A percentile compares a stretch with the other conserved stretches of the same genome.
Conservation (phyloP, 2,888 invertebrate species). For the Cataglyphis cursor region DNA sequence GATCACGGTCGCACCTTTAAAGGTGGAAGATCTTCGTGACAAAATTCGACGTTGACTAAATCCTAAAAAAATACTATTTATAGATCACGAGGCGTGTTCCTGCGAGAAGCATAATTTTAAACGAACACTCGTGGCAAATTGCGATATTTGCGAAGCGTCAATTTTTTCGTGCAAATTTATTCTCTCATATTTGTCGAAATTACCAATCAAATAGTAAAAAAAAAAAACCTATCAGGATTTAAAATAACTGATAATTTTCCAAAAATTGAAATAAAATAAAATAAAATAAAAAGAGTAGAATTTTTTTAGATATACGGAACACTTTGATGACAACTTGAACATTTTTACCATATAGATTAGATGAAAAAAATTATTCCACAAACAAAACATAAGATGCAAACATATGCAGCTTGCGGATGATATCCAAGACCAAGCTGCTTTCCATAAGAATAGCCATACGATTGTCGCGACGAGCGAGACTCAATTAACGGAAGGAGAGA, state of each 20-base stretch:
- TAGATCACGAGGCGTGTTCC: neutral
- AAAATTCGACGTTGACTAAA: neutral
- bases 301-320: neutral
- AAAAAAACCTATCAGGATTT: neutral
- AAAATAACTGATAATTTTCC: neutral
- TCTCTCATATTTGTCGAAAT: neutral
- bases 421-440: constrained; percentile 68
- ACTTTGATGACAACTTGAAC: neutral
- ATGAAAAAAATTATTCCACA: neutral
- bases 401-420: constrained; percentile 53
- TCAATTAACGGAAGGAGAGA: constrained; percentile 62
- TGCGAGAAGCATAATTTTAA: neutral
- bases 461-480: constrained; percentile 36
- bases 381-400: neutral
- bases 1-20: neutral
- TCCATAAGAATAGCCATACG: constrained; percentile 64
- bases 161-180: neutral
- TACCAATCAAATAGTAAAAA: neutral
- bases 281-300: neutral
- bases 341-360: neutral
- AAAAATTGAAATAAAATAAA: neutral
- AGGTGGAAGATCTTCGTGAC: neutral
- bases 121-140: neutral
- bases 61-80: constrained; percentile 5
- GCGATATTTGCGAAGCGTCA: constrained; percentile 22